Conservation (phyloP, 2,888 invertebrate genomes). For the Drosophila mulleri region DNA sequence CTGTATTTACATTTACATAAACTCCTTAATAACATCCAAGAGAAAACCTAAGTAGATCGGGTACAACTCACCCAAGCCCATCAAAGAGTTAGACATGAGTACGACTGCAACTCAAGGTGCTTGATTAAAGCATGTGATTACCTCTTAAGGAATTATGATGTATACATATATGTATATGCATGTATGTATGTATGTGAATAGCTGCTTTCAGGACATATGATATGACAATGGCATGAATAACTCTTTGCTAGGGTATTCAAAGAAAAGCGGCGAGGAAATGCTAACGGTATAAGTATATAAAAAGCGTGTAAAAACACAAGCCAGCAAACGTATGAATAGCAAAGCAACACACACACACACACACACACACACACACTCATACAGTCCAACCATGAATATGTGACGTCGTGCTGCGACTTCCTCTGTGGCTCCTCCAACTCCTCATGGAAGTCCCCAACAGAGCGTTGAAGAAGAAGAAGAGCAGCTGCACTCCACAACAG, state of each 20-base stretch:
- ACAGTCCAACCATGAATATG: slow-evolving; percentile 25
- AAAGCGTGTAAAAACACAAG: slow-evolving; percentile 69
- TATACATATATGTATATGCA: too few relatives aligned
- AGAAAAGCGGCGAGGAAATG: slow-evolving; percentile 24
- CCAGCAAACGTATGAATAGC: slow-evolving; percentile 68
- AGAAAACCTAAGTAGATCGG: neutral
- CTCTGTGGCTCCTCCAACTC: slow-evolving; percentile 11
- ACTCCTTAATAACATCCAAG: too few relatives aligned
- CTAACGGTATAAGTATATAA: slow-evolving; percentile 62
- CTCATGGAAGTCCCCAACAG: neutral
- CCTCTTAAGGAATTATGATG: neutral
- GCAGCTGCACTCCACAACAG: slow-evolving; percentile 27
- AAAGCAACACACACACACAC: slow-evolving; percentile 34
- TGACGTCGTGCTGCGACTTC: slow-evolving; percentile 29
- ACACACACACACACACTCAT: slow-evolving; percentile 17
- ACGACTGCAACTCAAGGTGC: neutral
- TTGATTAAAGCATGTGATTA: neutral
- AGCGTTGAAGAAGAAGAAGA: neutral
- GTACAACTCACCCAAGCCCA: neutral
- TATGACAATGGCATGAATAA: neutral
- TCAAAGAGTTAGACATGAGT: neutral
- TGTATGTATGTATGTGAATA: too few relatives aligned
- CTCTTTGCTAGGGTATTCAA: slow-evolving; percentile 25
- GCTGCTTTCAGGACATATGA: neutral
- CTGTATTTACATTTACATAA: too few relatives aligned